phyloP scores from a whole-genome alignment of 1,140 invertebrate species.

The Heliconius hewitsoni region DNA sequence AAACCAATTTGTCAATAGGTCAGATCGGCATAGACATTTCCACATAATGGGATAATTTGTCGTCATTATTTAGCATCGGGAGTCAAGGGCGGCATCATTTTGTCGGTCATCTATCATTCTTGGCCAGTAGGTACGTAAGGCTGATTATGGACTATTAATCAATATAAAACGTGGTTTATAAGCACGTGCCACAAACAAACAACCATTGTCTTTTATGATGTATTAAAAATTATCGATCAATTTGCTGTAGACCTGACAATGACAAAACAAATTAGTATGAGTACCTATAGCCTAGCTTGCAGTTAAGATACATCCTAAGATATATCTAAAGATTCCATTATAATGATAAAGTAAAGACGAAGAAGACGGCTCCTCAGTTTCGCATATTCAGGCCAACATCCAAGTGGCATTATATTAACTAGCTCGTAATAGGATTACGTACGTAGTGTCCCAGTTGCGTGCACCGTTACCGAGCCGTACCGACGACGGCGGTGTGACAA shows the following conservation, averaged over 20 bases:
- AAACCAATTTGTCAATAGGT: constrained; percentile 40
- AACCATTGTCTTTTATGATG: constrained; percentile 40
- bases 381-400: constrained; percentile 37
- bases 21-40: constrained; percentile 46
- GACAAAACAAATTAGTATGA: not conserved
- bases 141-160: constrained; percentile 38
- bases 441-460: constrained; percentile 66
- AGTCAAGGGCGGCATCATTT: constrained; percentile 53
- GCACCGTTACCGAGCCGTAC: constrained; percentile 68
- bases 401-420: constrained; percentile 71
- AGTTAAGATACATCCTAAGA: not conserved
- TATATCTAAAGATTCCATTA: not conserved
- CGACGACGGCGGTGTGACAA: constrained; percentile 63
- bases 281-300: not conserved
- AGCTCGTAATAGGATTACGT: constrained; percentile 78
- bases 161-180: constrained; percentile 10
- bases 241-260: not conserved
- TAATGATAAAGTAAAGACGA: constrained; percentile 22
- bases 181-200: constrained; percentile 27
- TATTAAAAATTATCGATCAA: constrained; percentile 23
- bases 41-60: constrained; percentile 61
- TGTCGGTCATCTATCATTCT: constrained; percentile 60
- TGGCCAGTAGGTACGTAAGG: constrained; percentile 49
- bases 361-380: constrained; percentile 22
- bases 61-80: constrained; percentile 56